Evolutionary conservation across 2,113 vertebrate genomes (phyloP), one percentile per base, ranked within the genome.

Genomic region (Pelecanus crispus): DNA sequence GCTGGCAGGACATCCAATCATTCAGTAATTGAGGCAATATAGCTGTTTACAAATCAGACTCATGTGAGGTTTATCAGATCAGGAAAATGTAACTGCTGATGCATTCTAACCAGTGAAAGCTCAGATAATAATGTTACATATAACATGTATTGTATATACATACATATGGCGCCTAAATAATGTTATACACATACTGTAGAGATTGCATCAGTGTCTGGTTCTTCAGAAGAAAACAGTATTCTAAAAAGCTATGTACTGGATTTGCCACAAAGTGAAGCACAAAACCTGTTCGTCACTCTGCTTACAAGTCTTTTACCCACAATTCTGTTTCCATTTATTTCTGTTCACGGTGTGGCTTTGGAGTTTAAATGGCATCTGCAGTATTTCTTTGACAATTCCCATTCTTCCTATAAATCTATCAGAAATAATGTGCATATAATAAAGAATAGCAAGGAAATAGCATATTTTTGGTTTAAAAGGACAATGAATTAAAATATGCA

Each of bases 111-210:
- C 21, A 86, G 28, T 16, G 26, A 70, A 47, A 63, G 5, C 14
- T 67, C 21, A 52, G 56, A 45, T 17, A 80, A 47, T 4, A 52
- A 32, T 19, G 28, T 52, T 65, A 68, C 4, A 11, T 29, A 32
- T 25, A 82, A 49, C 1, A 1, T 13, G 15, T 3, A 3, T n/a
- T 14, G 45, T 9, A 40, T 18, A 65, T 7, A 44, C 2, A 24
- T 11, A 17, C 2, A 18, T 44, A 56, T 6, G 9, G 17, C 32
- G 12, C 11, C 40, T 45, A 36, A 70, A 74, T n/a, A 70, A 28
- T 14, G 6, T 36, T 44, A 44, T 12, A n/a, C 2, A 45, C 0
- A 0, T 36, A 65, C 1, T n/a, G 14, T 4, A 78, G 49, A 66
- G 17, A 50, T 4, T 58, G 25, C 11, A 91, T 73, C 31, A 31